These are phyloP conservation scores for Dichetophora obliterata DNA, from an alignment of 2,888 invertebrate genomes.

Conservation along the genomic window DNA sequence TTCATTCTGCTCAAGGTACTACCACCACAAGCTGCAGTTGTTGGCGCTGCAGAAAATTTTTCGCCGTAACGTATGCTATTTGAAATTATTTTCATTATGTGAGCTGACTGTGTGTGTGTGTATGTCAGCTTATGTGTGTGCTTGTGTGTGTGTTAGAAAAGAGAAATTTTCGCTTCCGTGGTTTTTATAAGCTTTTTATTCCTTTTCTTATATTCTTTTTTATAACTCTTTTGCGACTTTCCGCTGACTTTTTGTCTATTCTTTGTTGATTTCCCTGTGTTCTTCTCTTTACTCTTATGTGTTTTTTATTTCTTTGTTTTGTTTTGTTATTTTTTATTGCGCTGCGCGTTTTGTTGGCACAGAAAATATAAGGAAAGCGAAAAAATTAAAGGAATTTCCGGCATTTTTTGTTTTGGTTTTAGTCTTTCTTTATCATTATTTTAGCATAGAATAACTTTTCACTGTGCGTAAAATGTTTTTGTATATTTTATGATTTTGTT, in stretches of 20 bases:
- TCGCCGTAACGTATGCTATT: slow-evolving; percentile 57
- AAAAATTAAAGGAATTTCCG: slow-evolving; percentile 36
- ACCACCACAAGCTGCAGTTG: slow-evolving; percentile 43
- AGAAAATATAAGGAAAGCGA: slow-evolving; percentile 4
- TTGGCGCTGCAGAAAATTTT: slow-evolving; percentile 40
- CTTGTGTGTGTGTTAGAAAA: slow-evolving; percentile 7
- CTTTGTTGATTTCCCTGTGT: neutral
- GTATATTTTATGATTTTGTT: slow-evolving; percentile 16
- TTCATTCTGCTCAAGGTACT: slow-evolving; percentile 57
- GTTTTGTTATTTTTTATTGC: slow-evolving; percentile 20
- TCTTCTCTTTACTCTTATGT: slow-evolving; percentile 13
- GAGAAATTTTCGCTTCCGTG: slow-evolving; percentile 16
- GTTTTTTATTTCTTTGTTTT: slow-evolving; percentile 25
- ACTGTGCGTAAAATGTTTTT: slow-evolving; percentile 20
- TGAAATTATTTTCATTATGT: slow-evolving; percentile 61
- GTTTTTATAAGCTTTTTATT: slow-evolving; percentile 39
- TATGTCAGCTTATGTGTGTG: slow-evolving; percentile 9
- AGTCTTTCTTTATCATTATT: slow-evolving; percentile 19
- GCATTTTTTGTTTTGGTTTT: slow-evolving; percentile 12
- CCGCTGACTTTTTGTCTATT: neutral
- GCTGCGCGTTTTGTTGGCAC: neutral
- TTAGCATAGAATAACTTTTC: neutral
- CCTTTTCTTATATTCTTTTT: slow-evolving; percentile 32
- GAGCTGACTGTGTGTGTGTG: slow-evolving; percentile 40
- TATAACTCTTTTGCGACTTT: neutral